Conservation (phyloP, 2,888 invertebrate genomes). For the Nezara viridula region DNA sequence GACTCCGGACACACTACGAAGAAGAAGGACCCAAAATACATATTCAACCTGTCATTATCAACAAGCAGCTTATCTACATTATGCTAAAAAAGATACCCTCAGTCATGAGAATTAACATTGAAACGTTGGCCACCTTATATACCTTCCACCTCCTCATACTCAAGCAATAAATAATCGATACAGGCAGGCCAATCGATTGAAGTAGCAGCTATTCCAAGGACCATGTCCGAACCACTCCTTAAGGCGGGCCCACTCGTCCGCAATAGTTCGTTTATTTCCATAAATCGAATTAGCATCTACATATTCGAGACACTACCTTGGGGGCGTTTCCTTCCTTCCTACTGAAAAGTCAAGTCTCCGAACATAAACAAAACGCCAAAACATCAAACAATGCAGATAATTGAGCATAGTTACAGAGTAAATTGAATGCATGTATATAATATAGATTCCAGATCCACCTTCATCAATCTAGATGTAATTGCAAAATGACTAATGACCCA, state of each 20-base stretch:
- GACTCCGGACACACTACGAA: background rate
- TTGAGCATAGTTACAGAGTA: background rate
- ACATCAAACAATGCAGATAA: background rate
- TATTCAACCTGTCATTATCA: background rate
- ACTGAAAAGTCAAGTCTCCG: background rate
- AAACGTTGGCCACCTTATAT: background rate
- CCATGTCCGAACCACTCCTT: slow-evolving; percentile 3
- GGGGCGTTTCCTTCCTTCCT: background rate
- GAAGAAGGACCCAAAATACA: background rate
- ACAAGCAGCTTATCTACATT: background rate
- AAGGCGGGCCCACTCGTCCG: slow-evolving; percentile 8
- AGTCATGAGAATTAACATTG: background rate
- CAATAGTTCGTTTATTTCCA: slow-evolving; percentile 35
- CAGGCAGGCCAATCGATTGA: background rate
- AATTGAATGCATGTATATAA: background rate
- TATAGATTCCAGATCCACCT: background rate
- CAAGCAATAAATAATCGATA: background rate
- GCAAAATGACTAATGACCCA: background rate
- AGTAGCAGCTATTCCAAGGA: background rate
- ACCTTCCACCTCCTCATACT: background rate
- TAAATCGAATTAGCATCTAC: slow-evolving; percentile 17
- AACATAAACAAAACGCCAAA: background rate
- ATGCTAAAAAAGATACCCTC: background rate
- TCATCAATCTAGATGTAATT: background rate
- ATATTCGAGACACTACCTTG: background rate